Evolutionary conservation across 2,888 invertebrate species (phyloP).

Genomic region (Sisyra terminalis): DNA sequence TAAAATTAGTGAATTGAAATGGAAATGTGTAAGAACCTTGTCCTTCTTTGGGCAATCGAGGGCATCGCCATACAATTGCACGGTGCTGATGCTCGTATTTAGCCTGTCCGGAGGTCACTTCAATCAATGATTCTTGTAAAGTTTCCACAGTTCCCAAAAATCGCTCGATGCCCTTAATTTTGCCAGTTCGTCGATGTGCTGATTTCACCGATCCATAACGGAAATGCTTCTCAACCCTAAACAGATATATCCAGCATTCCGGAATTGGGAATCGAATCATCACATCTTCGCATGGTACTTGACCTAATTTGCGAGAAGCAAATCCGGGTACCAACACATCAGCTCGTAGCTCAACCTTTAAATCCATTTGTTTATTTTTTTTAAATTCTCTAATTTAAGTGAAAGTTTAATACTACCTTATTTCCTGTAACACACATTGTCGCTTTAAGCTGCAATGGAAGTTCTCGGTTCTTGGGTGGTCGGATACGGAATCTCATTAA

Average conservation of each 20-base stretch:
- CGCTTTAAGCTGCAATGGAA: conserved; percentile 88
- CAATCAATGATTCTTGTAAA: conserved; percentile 80
- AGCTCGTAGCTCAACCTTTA: conserved; percentile 77
- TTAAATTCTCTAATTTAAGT: neutral
- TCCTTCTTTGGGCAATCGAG: conserved; percentile 92
- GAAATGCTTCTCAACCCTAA: conserved; percentile 96
- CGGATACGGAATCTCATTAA: conserved; percentile 88
- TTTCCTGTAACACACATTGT: conserved; percentile 76
- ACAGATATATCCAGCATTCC: conserved; percentile 98
- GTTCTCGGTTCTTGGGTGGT: conserved; percentile 89
- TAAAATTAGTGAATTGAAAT: conserved; percentile 1
- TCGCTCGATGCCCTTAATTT: conserved; percentile 84
- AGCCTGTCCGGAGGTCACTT: conserved; percentile 90
- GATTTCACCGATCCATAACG: conserved; percentile 95
- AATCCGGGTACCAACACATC: conserved; percentile 96
- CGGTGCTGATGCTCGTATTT: conserved; percentile 98
- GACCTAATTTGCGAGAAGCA: conserved; percentile 86
- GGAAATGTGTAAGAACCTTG: conserved; percentile 56
- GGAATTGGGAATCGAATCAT: conserved; percentile 93
- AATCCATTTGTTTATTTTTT: neutral
- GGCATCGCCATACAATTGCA: conserved; percentile 96
- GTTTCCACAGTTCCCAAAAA: conserved; percentile 84
- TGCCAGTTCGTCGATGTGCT: conserved; percentile 71
- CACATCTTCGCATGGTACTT: conserved; percentile 95
- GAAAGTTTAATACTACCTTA: conserved; percentile 34